phyloP scores from a whole-genome alignment of 2,888 invertebrate species.

The Platycnemis pennipes region DNA sequence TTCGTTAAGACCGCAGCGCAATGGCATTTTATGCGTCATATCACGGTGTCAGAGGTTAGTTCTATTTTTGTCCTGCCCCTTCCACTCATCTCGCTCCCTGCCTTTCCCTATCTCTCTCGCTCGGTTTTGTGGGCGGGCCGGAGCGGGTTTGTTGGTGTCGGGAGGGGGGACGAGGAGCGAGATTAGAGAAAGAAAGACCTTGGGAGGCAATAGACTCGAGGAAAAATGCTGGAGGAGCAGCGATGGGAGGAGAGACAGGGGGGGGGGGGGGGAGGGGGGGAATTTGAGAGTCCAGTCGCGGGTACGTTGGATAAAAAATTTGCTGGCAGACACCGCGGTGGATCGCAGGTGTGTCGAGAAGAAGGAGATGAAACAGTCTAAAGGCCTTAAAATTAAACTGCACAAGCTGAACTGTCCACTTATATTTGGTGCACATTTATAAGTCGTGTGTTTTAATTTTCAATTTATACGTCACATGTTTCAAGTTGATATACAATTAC shows the following conservation, averaged over 20 bases:
- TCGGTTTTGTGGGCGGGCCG: not conserved
- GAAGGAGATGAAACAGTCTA: not conserved
- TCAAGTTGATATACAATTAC: no score
- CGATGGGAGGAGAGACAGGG: not conserved
- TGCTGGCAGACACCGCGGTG: not conserved
- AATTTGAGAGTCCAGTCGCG: not conserved
- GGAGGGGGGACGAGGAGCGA: not conserved
- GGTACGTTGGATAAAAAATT: constrained; percentile 2
- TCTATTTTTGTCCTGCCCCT: constrained; percentile 54
- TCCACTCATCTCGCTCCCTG: not conserved
- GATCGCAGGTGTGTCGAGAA: not conserved
- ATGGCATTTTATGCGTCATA: constrained; percentile 57
- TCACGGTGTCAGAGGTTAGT: constrained; percentile 60
- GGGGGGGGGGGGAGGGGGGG: not conserved
- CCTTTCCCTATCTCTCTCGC: not conserved
- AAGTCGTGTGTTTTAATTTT: no score
- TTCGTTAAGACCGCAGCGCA: constrained; percentile 33
- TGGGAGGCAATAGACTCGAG: constrained; percentile 27
- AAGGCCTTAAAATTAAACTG: no score
- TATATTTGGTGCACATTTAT: no score
- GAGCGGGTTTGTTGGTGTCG: not conserved
- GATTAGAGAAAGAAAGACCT: constrained; percentile 20
- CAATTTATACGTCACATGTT: no score
- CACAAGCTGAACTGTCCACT: no score
- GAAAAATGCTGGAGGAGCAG: not conserved